These are phyloP conservation scores for Notechis scutatus DNA, from an alignment of 2,113 vertebrate species.

Conservation along the genomic window DNA sequence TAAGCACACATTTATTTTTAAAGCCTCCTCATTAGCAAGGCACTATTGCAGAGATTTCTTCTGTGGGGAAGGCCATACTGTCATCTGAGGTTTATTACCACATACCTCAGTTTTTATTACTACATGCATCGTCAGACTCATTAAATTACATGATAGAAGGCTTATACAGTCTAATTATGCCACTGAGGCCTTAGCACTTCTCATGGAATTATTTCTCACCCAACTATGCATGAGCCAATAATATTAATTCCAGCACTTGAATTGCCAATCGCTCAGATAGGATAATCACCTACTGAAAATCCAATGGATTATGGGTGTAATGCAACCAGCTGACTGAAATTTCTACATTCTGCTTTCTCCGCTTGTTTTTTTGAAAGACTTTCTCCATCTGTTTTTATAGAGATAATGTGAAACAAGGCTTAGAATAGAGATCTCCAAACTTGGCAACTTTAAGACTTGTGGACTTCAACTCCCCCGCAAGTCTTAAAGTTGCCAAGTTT, in stretches of 20 bases:
- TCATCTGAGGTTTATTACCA: not conserved
- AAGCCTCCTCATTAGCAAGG: not conserved
- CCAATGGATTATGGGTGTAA: constrained; percentile 41
- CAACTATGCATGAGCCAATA: constrained; percentile 6
- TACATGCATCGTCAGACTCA: constrained; percentile 42
- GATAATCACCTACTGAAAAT: constrained; percentile 13
- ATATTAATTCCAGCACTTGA: not conserved
- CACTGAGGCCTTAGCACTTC: not conserved
- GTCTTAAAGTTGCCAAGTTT: too few relatives aligned
- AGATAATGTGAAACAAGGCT: constrained; percentile 57
- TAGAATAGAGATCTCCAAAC: not conserved
- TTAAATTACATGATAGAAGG: constrained; percentile 42
- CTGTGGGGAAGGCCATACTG: not conserved
- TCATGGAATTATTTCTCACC: not conserved
- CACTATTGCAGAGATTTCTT: not conserved
- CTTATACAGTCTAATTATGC: constrained; percentile 12
- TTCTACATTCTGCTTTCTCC: not conserved
- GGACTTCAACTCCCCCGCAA: too few relatives aligned
- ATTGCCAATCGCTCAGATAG: constrained; percentile 11
- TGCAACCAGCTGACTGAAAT: constrained; percentile 40
- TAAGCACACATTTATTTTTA: constrained; percentile 7
- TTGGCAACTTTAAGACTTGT: too few relatives aligned
- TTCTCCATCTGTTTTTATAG: constrained; percentile 39
- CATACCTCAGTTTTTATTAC: constrained; percentile 28
- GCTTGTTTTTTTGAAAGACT: not conserved